Conservation (phyloP, 2,113 vertebrate genomes). For the Atherinomorus stipes region DNA sequence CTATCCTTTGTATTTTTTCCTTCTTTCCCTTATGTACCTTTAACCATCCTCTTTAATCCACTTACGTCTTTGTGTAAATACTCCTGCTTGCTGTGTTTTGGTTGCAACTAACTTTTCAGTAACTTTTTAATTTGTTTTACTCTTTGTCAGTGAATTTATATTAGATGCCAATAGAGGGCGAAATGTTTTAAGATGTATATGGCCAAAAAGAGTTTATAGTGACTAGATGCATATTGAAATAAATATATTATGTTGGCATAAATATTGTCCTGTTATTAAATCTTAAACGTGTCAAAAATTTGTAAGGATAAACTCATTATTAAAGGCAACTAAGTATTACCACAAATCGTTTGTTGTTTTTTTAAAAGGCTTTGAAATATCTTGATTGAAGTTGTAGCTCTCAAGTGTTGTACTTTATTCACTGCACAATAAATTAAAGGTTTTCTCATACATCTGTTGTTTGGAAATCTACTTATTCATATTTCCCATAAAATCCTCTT, state of each 20-base stretch:
- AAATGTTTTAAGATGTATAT: not conserved
- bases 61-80: conserved; percentile 70
- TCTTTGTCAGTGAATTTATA: conserved; percentile 33
- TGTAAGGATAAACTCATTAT: not conserved
- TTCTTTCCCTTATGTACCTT: not conserved
- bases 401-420: conserved; percentile 34
- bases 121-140: conserved; percentile 26
- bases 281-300: not conserved
- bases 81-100: conserved; percentile 46
- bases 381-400: conserved; percentile 24
- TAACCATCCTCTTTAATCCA: conserved; percentile 27
- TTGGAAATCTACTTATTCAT: conserved; percentile 45
- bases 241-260: not conserved
- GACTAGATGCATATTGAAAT: not conserved
- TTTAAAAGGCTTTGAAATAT: conserved; percentile 39
- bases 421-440: conserved; percentile 65
- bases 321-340: not conserved
- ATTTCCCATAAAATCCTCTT: conserved; percentile 15
- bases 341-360: conserved; percentile 25
- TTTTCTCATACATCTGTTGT: conserved; percentile 64
- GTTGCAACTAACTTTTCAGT: conserved; percentile 24
- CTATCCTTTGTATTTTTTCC: not conserved
- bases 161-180: conserved; percentile 5
- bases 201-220: not conserved
- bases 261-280: not conserved